Evolutionary conservation across 2,113 vertebrate genomes (phyloP), one percentile per base, ranked within the genome.

Genomic region (Caranx ignobilis): DNA sequence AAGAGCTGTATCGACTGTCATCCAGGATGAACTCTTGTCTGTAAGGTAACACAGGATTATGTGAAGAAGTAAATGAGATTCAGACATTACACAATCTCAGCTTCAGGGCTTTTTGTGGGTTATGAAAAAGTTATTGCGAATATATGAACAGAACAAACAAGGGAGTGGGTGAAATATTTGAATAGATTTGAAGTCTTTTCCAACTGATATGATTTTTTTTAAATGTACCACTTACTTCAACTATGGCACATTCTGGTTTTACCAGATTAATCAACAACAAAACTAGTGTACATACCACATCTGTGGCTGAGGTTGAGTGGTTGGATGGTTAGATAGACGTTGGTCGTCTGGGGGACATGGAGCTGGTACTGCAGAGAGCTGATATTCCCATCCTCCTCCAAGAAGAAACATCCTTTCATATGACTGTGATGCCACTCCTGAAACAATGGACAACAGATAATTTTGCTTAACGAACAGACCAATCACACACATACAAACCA

Each of bases 321-420:
- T 26, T 93, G 95, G 87, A 98, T 96, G 85, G 96, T 97, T 7
- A 99, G 5, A 79, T 94, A 96, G 6, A 97, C 86, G 13, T 70
- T 81, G 79, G 96, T 95, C 6, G 90, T 95, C 11, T 97, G 94
- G 32, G 95, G 63, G 59, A 98, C 55, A 13, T 96, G 92, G 86
- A 98, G 83, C 64, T 88, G 94, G 90, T 97, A 99, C 79, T 96
- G 96, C 84, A 98, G 95, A 69, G 95, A 96, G 77, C 95, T 54
- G 41, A 97, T 95, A 60, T 93, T 95, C 26, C 96, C 94, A 60
- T 95, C 93, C 0, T 97, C 96, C 81, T 99, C 97, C 70, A 98
- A 74, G 90, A 96, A 97, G 91, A 99, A 98, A 84, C 97, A 97
- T 67, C 98, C 97, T 84, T 92, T 98, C 80, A 95, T 89, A 0